Conservation (phyloP, 2,113 vertebrate genomes). For the Smithornis capensis region DNA sequence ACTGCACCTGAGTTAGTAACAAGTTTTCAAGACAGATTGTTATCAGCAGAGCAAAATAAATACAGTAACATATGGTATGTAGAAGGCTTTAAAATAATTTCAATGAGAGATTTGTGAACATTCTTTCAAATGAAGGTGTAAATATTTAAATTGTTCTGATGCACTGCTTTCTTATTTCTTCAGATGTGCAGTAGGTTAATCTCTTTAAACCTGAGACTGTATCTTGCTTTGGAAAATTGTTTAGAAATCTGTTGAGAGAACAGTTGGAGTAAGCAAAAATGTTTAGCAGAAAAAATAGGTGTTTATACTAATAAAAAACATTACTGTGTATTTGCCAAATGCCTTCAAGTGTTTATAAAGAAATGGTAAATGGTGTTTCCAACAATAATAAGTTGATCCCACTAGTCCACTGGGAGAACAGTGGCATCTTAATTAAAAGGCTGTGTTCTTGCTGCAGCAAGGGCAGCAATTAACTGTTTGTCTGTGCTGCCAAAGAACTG, state of each 20-base stretch:
- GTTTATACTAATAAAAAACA: background rate
- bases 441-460: background rate
- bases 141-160: background rate
- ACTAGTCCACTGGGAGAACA: background rate
- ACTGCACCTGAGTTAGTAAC: slow-evolving; percentile 93
- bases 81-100: background rate
- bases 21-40: slow-evolving; percentile 88
- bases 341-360: background rate
- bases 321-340: background rate
- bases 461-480: background rate
- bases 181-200: background rate
- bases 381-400: background rate
- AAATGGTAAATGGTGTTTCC: background rate
- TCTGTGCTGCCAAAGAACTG: background rate
- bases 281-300: background rate
- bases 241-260: background rate
- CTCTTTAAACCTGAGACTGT: background rate
- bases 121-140: background rate
- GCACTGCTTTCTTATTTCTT: background rate
- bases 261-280: background rate
- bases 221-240: background rate
- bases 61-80: slow-evolving; percentile 95
- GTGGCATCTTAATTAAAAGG: background rate
- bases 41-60: slow-evolving; percentile 91
- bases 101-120: background rate